Evolutionary conservation across 2,888 invertebrate species (phyloP).

Genomic region (Microchrysa polita): DNA sequence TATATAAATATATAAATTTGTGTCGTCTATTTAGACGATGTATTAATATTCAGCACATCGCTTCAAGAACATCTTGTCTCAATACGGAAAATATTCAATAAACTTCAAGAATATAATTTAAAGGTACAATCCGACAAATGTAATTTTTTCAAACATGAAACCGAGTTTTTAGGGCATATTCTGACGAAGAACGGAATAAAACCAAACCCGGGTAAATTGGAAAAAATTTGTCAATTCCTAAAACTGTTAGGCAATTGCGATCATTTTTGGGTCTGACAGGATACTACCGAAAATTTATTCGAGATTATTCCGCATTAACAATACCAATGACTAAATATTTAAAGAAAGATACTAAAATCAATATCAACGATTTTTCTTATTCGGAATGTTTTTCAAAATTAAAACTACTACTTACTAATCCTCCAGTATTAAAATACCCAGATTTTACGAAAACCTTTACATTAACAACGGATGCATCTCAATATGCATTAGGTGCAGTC

Average conservation of each 20-base stretch:
- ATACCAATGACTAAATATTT: slow-evolving; percentile 34
- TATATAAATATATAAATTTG: slow-evolving; percentile 48
- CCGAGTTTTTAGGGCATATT: slow-evolving; percentile 37
- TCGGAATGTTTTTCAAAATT: slow-evolving; percentile 13
- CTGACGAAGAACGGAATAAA: slow-evolving; percentile 41
- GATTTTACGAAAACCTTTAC: slow-evolving; percentile 56
- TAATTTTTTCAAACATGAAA: slow-evolving; percentile 35
- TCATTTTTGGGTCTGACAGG: slow-evolving; percentile 36
- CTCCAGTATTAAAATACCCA: slow-evolving; percentile 57
- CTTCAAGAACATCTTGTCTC: slow-evolving; percentile 54
- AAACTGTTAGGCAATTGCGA: slow-evolving; percentile 33
- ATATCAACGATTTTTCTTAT: slow-evolving; percentile 49
- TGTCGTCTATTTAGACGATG: slow-evolving; percentile 41
- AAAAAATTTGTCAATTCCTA: slow-evolving; percentile 32
- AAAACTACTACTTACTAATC: slow-evolving; percentile 24
- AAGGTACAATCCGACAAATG: slow-evolving; percentile 39
- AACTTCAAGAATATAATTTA: slow-evolving; percentile 46
- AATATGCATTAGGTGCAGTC: slow-evolving; percentile 53
- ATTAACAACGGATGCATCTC: slow-evolving; percentile 55
- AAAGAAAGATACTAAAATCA: slow-evolving; percentile 33
- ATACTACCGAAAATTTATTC: slow-evolving; percentile 38
- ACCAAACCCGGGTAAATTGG: slow-evolving; percentile 29
- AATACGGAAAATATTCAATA: slow-evolving; percentile 52
- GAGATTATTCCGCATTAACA: slow-evolving; percentile 27
- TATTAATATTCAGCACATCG: slow-evolving; percentile 42